phyloP scores from a whole-genome alignment of 1,140 invertebrate species.

The Tetramorium alpestre region DNA sequence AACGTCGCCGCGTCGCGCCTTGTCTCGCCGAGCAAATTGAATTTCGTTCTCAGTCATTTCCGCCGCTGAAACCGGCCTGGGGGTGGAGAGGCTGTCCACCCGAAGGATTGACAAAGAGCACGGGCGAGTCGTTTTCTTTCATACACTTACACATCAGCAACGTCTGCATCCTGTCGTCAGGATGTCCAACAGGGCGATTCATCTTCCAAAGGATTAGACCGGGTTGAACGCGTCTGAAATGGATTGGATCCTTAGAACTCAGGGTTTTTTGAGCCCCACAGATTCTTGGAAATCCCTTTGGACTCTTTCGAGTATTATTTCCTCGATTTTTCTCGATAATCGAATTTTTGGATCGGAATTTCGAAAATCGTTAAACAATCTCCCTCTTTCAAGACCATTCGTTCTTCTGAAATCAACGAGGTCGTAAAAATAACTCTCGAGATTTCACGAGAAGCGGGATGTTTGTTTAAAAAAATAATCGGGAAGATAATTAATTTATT shows the following conservation, averaged over 20 bases:
- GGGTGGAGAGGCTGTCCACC: constrained; percentile 39
- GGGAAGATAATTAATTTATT: neutral
- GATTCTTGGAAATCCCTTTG: constrained; percentile 12
- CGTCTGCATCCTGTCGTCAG: constrained; percentile 66
- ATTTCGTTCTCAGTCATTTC: constrained; percentile 53
- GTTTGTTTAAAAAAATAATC: neutral
- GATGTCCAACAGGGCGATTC: constrained; percentile 76
- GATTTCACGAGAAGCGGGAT: neutral
- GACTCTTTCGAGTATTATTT: neutral
- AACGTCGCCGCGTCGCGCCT: constrained; percentile 21
- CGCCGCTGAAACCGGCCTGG: constrained; percentile 23
- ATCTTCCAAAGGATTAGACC: constrained; percentile 79
- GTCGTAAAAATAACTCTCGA: neutral
- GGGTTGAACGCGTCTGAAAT: constrained; percentile 62
- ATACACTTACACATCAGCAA: constrained; percentile 41
- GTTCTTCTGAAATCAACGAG: neutral
- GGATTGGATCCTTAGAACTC: constrained; percentile 41
- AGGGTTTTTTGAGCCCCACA: constrained; percentile 1
- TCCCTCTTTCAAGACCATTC: neutral
- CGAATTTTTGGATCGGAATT: neutral
- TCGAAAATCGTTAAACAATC: neutral
- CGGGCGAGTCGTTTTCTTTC: constrained; percentile 64
- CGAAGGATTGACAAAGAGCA: constrained; percentile 49
- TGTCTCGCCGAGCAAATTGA: constrained; percentile 48
- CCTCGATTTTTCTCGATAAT: neutral